Percentiles rank a stretch among this genome's conserved stretches.
Evolutionary conservation across 2,888 invertebrate genomes (phyloP).

Genomic region (Corbicula japonica): DNA sequence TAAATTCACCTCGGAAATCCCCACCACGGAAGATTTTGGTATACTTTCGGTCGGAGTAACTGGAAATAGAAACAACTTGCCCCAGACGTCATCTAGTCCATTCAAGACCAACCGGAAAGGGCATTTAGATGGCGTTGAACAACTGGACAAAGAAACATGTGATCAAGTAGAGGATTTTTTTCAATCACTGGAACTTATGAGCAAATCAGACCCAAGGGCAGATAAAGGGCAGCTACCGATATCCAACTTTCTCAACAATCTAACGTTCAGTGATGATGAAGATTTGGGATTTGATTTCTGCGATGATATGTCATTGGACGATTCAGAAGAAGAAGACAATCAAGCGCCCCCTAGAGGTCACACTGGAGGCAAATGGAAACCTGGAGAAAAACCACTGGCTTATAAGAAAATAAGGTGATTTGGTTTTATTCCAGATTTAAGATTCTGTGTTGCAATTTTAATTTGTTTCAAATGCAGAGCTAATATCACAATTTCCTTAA

Average conservation of each 20-base stretch:
- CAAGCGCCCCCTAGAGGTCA: constrained; percentile 78
- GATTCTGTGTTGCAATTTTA: neutral
- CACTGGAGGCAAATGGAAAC: constrained; percentile 91
- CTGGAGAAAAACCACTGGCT: constrained; percentile 77
- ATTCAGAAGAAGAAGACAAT: constrained; percentile 71
- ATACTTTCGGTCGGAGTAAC: constrained; percentile 38
- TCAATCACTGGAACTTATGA: constrained; percentile 90
- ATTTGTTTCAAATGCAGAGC: constrained; percentile 1
- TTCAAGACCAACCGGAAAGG: too few relatives aligned
- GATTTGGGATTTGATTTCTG: constrained; percentile 78
- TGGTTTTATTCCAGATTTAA: too few relatives aligned
- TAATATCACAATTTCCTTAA: too few relatives aligned
- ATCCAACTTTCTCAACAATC: constrained; percentile 82
- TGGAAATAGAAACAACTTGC: constrained; percentile 27
- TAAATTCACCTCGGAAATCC: too few relatives aligned
- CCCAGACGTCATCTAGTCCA: too few relatives aligned
- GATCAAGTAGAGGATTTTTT: constrained; percentile 90
- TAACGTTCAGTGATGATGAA: constrained; percentile 84
- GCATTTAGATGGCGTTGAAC: neutral
- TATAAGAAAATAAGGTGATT: constrained; percentile 24
- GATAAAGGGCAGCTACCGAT: constrained; percentile 77
- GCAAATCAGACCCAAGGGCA: constrained; percentile 71
- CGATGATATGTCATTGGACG: constrained; percentile 77
- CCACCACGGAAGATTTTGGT: constrained; percentile 53
- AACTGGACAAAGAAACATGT: constrained; percentile 18